Conservation (phyloP, 2,797 vertebrate genomes). For the Peromyscus nudipes region DNA sequence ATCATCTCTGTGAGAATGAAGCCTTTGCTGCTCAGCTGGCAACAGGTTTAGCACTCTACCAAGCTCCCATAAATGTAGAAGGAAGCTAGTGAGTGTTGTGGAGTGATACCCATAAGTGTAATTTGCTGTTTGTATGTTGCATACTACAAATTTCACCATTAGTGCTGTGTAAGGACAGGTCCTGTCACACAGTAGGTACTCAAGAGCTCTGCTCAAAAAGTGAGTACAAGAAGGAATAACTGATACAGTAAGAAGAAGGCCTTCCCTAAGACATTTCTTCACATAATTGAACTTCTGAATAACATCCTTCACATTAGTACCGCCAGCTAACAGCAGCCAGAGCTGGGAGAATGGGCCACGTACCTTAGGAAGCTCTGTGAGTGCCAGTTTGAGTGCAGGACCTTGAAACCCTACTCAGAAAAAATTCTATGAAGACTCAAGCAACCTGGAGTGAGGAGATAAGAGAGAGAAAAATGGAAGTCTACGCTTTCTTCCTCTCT, state of each 20-base stretch:
- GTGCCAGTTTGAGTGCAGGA: background rate
- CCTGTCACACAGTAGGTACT: background rate
- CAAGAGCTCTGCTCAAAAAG: background rate
- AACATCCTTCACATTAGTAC: background rate
- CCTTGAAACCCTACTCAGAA: background rate
- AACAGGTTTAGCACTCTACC: background rate
- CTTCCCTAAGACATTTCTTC: background rate
- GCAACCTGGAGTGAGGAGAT: background rate
- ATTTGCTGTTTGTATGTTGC: background rate
- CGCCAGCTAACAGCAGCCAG: background rate
- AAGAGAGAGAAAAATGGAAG: background rate
- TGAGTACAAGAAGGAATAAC: background rate
- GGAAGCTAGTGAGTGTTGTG: background rate
- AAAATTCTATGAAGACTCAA: background rate
- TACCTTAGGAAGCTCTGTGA: background rate
- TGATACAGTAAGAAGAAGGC: background rate
- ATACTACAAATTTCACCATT: background rate
- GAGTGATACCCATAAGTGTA: background rate
- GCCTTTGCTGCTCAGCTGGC: background rate
- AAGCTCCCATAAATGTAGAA: background rate
- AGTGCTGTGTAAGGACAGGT: background rate
- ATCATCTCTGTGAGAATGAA: background rate
- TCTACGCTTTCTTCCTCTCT: background rate
- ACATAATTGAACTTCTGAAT: background rate
- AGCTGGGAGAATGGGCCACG: background rate